Evolutionary conservation across 1,140 invertebrate genomes (phyloP).

Genomic region (Varroa destructor): DNA sequence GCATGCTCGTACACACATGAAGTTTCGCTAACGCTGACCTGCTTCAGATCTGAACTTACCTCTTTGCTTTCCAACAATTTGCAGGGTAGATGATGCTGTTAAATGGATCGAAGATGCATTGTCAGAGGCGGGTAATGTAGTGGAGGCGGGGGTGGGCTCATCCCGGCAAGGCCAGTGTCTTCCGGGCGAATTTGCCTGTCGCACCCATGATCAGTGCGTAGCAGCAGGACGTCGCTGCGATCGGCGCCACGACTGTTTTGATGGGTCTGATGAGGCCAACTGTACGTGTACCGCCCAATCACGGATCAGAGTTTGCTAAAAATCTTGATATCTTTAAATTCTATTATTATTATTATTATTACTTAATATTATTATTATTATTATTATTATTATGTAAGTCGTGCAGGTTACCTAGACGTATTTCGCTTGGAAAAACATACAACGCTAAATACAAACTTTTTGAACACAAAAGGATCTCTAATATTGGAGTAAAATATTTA

Average conservation of each 20-base stretch:
- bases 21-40: too few species aligned
- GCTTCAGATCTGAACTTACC: too few species aligned
- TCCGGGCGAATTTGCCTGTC: conserved; percentile 35
- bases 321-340: too few species aligned
- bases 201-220: conserved; percentile 38
- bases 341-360: not conserved
- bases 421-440: too few species aligned
- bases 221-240: conserved; percentile 39
- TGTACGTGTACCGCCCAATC: conserved; percentile 44
- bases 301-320: too few species aligned
- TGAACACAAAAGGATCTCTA: too few species aligned
- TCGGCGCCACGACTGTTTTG: conserved; percentile 51
- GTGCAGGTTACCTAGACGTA: too few species aligned
- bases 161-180: conserved; percentile 14
- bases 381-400: not conserved
- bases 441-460: too few species aligned
- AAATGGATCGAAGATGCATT: conserved; percentile 15
- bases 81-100: too few species aligned
- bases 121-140: not conserved
- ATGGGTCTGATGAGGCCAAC: conserved; percentile 53
- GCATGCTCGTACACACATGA: too few species aligned
- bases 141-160: not conserved
- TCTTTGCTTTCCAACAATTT: too few species aligned
- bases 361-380: not conserved
- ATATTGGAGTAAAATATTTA: too few species aligned